Conservation (phyloP, 2,888 invertebrate genomes). For the Elmis aenea region DNA sequence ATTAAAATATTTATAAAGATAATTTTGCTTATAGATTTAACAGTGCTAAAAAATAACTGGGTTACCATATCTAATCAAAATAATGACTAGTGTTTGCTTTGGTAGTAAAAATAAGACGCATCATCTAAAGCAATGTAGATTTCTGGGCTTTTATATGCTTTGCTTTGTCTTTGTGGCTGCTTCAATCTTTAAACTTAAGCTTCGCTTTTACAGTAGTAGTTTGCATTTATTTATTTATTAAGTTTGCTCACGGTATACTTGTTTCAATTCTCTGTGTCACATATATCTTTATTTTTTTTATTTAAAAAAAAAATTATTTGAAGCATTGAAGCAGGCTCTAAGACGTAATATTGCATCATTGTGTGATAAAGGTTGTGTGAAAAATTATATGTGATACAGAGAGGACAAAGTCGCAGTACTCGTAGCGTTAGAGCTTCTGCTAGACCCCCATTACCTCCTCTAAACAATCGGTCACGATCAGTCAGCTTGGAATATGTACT, state of each 20-base stretch:
- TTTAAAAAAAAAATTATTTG: constrained; percentile 2
- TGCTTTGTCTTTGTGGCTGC: constrained; percentile 34
- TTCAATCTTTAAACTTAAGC: constrained; percentile 27
- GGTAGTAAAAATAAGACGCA: no score
- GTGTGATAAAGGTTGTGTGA: constrained; percentile 8
- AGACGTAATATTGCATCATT: constrained; percentile 16
- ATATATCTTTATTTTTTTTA: no score
- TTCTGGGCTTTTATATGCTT: constrained; percentile 28
- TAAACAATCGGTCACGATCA: constrained; percentile 34
- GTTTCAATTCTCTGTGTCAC: constrained; percentile 26
- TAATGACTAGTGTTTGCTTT: no score
- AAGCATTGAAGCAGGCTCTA: constrained; percentile 27
- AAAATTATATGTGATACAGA: constrained; percentile 34
- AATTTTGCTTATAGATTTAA: no score
- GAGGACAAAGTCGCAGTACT: constrained; percentile 34
- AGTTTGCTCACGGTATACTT: no score
- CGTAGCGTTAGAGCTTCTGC: constrained; percentile 31
- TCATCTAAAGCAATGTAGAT: constrained; percentile 4
- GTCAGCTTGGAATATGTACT: constrained; percentile 37
- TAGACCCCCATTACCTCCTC: constrained; percentile 33
- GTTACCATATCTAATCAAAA: no score
- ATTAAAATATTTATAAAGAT: no score
- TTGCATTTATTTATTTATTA: no score
- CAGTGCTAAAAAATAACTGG: no score
- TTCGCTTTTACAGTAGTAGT: constrained; percentile 14